Conservation (phyloP, 2,113 vertebrate genomes). For the Phoenicopterus ruber region DNA sequence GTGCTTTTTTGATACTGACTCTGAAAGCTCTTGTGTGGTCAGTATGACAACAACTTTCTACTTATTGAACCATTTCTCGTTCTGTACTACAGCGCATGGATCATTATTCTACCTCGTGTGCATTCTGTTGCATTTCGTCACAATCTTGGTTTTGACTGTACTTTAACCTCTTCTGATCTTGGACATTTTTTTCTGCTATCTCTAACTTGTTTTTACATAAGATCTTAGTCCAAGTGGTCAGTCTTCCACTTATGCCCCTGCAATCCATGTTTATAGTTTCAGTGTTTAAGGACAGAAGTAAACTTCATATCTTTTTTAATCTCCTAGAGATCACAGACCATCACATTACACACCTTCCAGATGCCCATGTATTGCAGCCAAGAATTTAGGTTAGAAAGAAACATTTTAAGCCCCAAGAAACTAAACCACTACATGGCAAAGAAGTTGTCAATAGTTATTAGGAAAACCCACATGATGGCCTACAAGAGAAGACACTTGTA, state of each 20-base stretch:
- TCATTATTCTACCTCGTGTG: constrained; percentile 21
- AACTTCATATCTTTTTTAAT: background rate
- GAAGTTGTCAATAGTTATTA: background rate
- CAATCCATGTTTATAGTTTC: background rate
- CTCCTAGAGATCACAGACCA: background rate
- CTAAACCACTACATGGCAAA: background rate
- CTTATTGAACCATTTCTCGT: constrained; percentile 15
- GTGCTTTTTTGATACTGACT: background rate
- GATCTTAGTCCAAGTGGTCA: constrained; percentile 1
- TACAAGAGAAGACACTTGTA: background rate
- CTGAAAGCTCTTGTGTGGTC: background rate
- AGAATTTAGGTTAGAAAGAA: background rate
- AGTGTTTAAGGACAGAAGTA: background rate
- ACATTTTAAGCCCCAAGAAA: background rate
- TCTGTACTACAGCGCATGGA: background rate
- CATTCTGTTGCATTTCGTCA: background rate
- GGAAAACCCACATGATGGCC: background rate
- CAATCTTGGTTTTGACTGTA: background rate
- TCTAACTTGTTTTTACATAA: background rate
- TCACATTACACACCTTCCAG: background rate
- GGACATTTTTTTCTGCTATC: background rate
- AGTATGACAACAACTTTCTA: background rate
- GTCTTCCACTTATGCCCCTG: background rate
- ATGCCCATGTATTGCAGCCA: background rate
- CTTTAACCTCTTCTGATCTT: constrained; percentile 8